phyloP scores from a whole-genome alignment of 2,888 invertebrate genomes.

The Agriopis leucophaearia region DNA sequence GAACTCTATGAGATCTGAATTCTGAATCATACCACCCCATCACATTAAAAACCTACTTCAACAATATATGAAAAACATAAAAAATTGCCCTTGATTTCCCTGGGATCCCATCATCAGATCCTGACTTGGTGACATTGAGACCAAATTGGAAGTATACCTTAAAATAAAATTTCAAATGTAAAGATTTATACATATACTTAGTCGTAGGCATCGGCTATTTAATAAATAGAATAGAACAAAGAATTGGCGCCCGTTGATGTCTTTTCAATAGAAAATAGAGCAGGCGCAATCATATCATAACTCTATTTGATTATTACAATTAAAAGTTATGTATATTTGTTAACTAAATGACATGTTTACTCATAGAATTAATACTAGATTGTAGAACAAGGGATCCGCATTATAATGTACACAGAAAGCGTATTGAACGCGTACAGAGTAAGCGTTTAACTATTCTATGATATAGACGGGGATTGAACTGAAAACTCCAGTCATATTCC shows the following conservation, averaged over 20 bases:
- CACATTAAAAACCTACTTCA: too few species aligned
- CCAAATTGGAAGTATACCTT: too few species aligned
- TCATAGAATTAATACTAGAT: background rate
- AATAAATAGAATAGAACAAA: background rate
- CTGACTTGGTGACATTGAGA: too few species aligned
- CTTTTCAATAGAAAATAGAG: conserved; percentile 53
- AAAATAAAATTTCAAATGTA: background rate
- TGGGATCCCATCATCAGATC: too few species aligned
- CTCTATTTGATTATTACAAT: background rate
- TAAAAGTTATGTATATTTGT: background rate
- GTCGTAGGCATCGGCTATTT: background rate
- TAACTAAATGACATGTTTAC: too few species aligned
- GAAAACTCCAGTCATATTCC: too few species aligned
- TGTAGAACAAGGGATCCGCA: background rate
- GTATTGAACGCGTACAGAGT: too few species aligned
- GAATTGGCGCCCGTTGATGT: conserved; percentile 56
- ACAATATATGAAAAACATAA: too few species aligned
- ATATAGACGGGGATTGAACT: too few species aligned
- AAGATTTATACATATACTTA: background rate
- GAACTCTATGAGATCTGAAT: conserved; percentile 20
- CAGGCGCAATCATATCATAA: conserved; percentile 3
- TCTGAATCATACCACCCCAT: conserved; percentile 35
- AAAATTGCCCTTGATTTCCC: too few species aligned
- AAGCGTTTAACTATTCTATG: too few species aligned
- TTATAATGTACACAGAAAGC: too few species aligned